A percentile compares a stretch with the other conserved stretches of the same genome.
These are phyloP conservation scores for Paralichthys olivaceus DNA, from an alignment of 2,113 vertebrate species.

Conservation along the genomic window DNA sequence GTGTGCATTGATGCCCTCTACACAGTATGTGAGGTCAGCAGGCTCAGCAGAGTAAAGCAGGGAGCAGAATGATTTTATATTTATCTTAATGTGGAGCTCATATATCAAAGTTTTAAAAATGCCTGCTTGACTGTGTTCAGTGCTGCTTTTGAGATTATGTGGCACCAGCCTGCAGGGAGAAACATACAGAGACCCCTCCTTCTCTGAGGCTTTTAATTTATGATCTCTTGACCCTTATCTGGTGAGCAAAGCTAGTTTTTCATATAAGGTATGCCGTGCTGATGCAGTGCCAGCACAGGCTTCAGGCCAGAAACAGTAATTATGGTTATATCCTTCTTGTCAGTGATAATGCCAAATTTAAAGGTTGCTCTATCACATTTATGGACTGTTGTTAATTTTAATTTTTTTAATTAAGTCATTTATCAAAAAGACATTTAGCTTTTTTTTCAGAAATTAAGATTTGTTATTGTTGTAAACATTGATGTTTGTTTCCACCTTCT, in stretches of 20 bases:
- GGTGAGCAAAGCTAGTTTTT: constrained; percentile 15
- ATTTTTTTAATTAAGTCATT: too few relatives aligned
- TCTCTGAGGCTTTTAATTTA: constrained; percentile 20
- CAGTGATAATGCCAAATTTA: background rate
- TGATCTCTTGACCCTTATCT: constrained; percentile 24
- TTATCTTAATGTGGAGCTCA: constrained; percentile 15
- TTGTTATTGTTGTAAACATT: background rate
- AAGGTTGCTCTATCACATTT: background rate
- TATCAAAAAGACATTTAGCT: background rate
- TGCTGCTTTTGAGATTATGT: constrained; percentile 3
- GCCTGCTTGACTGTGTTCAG: background rate
- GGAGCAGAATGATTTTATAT: constrained; percentile 16
- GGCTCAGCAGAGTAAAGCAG: constrained; percentile 6
- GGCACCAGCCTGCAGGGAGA: background rate
- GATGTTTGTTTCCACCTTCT: background rate
- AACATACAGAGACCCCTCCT: background rate
- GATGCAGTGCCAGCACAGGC: background rate
- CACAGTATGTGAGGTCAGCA: background rate
- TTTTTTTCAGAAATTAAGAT: background rate
- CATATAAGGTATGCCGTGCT: background rate
- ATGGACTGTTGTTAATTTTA: background rate
- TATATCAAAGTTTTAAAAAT: constrained; percentile 25
- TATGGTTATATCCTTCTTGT: constrained; percentile 2
- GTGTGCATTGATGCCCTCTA: constrained; percentile 3
- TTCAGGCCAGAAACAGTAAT: background rate